Percentiles rank a stretch among this genome's conserved stretches.
Conservation (phyloP, 2,113 vertebrate species). For the Sus scrofa region T2T-Sscrofa CM000825.6:76318501-76319000, state of each 20-base stretch:
- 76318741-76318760: background rate
- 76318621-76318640: slow-evolving; percentile 22
- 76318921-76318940: background rate
- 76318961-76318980: background rate
- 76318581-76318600: background rate
- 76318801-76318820: background rate
- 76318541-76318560: slow-evolving; percentile 7
- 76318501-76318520: background rate
- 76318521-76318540: slow-evolving; percentile 38
- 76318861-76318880: background rate
- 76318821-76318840: background rate
- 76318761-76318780: background rate
- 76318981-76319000: background rate
- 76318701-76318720: background rate
- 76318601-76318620: background rate
- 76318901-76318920: background rate
- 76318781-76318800: background rate
- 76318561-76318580: background rate
- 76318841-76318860: background rate
- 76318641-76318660: background rate
- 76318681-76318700: background rate
- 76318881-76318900: background rate
- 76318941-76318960: background rate
- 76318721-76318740: background rate
- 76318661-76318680: background rate